A percentile compares a stretch with the other conserved stretches of the same genome.
Evolutionary conservation across 1,140 invertebrate species (phyloP).

Genomic region (Hormaphis cornu): DNA sequence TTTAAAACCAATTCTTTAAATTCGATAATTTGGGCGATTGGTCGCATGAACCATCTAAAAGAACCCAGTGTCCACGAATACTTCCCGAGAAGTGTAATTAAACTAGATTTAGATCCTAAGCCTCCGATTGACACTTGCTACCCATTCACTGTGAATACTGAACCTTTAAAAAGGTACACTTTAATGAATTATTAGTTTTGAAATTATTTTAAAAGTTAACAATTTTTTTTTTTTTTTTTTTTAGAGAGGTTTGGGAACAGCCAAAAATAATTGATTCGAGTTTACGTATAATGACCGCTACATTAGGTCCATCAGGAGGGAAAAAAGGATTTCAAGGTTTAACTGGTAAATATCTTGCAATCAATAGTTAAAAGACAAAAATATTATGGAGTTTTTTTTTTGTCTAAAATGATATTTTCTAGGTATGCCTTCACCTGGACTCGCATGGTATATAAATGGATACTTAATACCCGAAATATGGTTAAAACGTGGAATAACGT

Average conservation of each 20-base stretch:
- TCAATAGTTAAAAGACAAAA: background rate
- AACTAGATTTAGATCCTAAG: conserved; percentile 56
- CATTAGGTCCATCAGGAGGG: conserved; percentile 71
- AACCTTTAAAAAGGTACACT: conserved; percentile 13
- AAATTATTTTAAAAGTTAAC: background rate
- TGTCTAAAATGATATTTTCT: background rate
- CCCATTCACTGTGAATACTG: conserved; percentile 49
- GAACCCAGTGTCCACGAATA: conserved; percentile 76
- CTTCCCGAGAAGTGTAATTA: conserved; percentile 61
- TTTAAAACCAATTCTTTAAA: conserved; percentile 55
- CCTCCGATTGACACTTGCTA: conserved; percentile 57
- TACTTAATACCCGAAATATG: conserved; percentile 76
- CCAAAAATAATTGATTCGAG: conserved; percentile 66
- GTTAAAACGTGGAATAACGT: conserved; percentile 72
- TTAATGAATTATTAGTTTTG: background rate
- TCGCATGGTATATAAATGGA: conserved; percentile 81
- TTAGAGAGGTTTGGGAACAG: conserved; percentile 59
- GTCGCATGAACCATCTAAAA: conserved; percentile 62
- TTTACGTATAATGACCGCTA: conserved; percentile 63
- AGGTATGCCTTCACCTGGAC: conserved; percentile 50
- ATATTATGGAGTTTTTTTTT: background rate
- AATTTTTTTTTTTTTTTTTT: background rate
- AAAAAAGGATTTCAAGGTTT: conserved; percentile 65
- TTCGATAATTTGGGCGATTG: conserved; percentile 76
- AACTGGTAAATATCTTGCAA: conserved; percentile 48